Evolutionary conservation across 2,797 vertebrate species (phyloP), one percentile per base, ranked within the genome.

Genomic region (Myripristis murdjan): DNA sequence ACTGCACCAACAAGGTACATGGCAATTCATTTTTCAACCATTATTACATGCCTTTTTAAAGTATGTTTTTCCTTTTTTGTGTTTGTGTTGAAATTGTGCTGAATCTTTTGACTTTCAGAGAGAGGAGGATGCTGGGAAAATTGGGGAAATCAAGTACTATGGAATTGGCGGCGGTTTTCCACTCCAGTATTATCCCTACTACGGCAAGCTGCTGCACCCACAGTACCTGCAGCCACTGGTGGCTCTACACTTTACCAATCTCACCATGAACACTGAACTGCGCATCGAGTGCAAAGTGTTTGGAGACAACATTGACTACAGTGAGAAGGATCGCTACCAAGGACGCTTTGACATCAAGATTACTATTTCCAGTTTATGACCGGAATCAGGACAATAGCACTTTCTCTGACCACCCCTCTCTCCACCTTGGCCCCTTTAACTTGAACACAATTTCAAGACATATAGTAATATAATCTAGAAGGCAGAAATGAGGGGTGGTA

Each of bases 341-440:
- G 98, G 98, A 95, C 97, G 97, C 77, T 99, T 99, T 83, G 97
- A 99, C 79, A 66, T 99, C 84, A 99, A 98, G 94, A 51, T 99
- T 64, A 88, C 92, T 58, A 79, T 98, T 47, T 95, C 89, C 87
- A 95, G 84, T 92, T 95, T 92, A 95, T 98, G 97, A 98, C 96
- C 82, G 85, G 73, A 87, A 83, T 89, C 94, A 88, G 89, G 90
- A 83, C 85, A 72, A 51, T 87, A 91, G 90, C 89, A 82, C 77
- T 82, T 52, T 84, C 73, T 64, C 63, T 44, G 64, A 73, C 78
- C 47, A 53, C 81, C 23, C 1, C 18, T 14, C 28, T 23, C 43
- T 26, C 18, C 23, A 46, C 70, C 51, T 31, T 24, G 33, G 5
- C 43, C 11, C 28, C 6, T 28, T 16, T 5, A 24, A 43, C 58